phyloP scores from a whole-genome alignment of 2,888 invertebrate species.

The Morpho achilles region DNA sequence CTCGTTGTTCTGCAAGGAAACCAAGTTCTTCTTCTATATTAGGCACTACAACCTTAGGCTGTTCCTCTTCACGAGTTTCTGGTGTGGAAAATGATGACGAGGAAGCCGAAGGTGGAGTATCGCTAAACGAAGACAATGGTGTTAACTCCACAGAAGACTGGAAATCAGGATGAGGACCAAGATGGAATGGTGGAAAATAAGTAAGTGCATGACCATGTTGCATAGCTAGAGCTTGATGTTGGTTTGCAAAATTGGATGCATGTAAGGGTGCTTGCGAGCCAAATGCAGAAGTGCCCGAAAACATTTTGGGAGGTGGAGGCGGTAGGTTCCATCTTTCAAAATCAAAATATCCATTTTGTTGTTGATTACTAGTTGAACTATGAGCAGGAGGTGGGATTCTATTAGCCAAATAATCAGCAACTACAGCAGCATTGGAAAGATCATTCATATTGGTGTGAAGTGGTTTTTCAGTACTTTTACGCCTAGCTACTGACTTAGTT shows the following conservation, averaged over 20 bases:
- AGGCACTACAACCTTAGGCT: constrained; percentile 91
- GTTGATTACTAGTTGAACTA: constrained; percentile 79
- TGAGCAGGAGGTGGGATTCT: constrained; percentile 87
- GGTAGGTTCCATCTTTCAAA: constrained; percentile 90
- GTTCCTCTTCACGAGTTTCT: constrained; percentile 82
- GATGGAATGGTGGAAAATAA: constrained; percentile 87
- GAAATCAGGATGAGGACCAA: constrained; percentile 84
- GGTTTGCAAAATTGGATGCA: constrained; percentile 77
- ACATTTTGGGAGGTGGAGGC: constrained; percentile 84
- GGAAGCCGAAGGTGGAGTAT: constrained; percentile 79
- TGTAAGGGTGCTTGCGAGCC: constrained; percentile 79
- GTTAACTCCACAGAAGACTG: constrained; percentile 83
- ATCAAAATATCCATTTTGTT: constrained; percentile 87
- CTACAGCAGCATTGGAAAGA: constrained; percentile 66
- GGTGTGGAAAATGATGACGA: constrained; percentile 77
- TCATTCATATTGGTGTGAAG: constrained; percentile 74
- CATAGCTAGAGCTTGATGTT: constrained; percentile 83
- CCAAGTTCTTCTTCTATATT: constrained; percentile 93
- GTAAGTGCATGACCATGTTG: constrained; percentile 85
- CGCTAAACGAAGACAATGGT: constrained; percentile 78
- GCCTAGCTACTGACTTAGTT: constrained; percentile 62
- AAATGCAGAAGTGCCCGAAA: constrained; percentile 79
- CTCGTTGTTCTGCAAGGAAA: constrained; percentile 84
- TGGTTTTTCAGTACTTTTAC: constrained; percentile 80
- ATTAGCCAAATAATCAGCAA: constrained; percentile 78